A percentile compares a stretch with the other conserved stretches of the same genome.
These are phyloP conservation scores for Iguana delicatissima DNA, from an alignment of 2,797 vertebrate genomes.

Conservation along the genomic window DNA sequence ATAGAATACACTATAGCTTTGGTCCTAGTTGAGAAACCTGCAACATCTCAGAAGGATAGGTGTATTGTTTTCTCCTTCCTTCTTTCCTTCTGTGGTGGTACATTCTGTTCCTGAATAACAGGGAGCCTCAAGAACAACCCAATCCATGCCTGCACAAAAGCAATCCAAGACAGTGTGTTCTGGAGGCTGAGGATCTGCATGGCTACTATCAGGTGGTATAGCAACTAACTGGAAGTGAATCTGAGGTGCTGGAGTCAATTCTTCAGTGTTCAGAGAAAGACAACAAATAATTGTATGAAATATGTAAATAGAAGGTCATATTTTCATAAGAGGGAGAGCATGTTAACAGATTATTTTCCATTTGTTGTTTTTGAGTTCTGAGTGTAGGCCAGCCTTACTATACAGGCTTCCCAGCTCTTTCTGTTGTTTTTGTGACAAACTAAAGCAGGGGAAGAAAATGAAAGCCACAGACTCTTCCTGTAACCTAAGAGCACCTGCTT, in stretches of 20 bases:
- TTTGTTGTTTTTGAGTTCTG: not conserved
- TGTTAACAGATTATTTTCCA: not conserved
- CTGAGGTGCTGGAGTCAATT: not conserved
- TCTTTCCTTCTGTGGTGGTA: not conserved
- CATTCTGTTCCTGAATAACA: not conserved
- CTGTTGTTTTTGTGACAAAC: constrained; percentile 22
- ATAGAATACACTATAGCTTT: not conserved
- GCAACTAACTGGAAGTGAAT: not conserved
- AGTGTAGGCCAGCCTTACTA: accelerated
- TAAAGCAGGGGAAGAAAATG: not conserved
- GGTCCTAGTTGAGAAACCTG: not conserved
- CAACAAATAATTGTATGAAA: not conserved
- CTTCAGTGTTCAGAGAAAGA: not conserved
- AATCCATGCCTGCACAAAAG: not conserved
- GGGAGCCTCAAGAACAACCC: not conserved
- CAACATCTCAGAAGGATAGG: not conserved
- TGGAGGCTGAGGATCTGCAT: not conserved
- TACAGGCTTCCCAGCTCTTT: not conserved
- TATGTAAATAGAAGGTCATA: not conserved
- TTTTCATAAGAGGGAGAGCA: not conserved
- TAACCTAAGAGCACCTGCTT: constrained; percentile 13
- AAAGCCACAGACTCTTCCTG: constrained; percentile 11
- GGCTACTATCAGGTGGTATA: not conserved
- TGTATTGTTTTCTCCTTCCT: not conserved
- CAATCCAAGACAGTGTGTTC: not conserved